A percentile compares a stretch with the other conserved stretches of the same genome.
phyloP scores from a whole-genome alignment of 1,140 invertebrate species.

The Drosophila serrata region DNA sequence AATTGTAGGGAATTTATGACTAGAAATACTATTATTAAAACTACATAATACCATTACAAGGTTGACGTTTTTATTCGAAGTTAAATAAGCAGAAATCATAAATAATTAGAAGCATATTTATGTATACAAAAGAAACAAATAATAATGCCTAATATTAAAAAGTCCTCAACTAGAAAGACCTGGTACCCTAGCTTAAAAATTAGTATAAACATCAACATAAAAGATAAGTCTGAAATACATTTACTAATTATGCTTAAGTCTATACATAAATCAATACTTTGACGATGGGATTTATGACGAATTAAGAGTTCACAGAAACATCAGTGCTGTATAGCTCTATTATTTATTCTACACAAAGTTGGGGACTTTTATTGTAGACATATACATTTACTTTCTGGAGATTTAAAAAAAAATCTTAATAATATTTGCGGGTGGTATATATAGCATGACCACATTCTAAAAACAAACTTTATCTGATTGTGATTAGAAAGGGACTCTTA shows the following conservation, averaged over 20 bases:
- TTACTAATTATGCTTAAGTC: too few relatives aligned
- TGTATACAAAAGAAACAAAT: too few relatives aligned
- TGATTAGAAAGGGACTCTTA: background rate
- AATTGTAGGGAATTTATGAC: background rate
- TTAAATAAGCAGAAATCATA: background rate
- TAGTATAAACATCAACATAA: too few relatives aligned
- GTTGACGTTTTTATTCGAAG: background rate
- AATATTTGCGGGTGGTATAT: background rate
- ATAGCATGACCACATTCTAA: background rate
- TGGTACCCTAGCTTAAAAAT: background rate
- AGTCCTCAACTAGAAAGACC: background rate
- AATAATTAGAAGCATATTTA: background rate
- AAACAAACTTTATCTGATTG: background rate
- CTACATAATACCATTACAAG: too few relatives aligned
- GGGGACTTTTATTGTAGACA: too few relatives aligned
- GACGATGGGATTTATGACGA: too few relatives aligned
- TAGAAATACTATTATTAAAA: background rate
- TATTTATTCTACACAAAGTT: background rate
- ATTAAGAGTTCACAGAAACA: too few relatives aligned
- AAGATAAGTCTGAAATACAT: too few relatives aligned
- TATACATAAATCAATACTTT: too few relatives aligned
- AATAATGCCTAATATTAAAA: too few relatives aligned
- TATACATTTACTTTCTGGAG: background rate
- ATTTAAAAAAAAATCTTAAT: background rate
- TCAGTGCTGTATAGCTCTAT: background rate